Evolutionary conservation across 2,797 vertebrate genomes (phyloP).

Genomic region (Diplodus puntazzo): DNA sequence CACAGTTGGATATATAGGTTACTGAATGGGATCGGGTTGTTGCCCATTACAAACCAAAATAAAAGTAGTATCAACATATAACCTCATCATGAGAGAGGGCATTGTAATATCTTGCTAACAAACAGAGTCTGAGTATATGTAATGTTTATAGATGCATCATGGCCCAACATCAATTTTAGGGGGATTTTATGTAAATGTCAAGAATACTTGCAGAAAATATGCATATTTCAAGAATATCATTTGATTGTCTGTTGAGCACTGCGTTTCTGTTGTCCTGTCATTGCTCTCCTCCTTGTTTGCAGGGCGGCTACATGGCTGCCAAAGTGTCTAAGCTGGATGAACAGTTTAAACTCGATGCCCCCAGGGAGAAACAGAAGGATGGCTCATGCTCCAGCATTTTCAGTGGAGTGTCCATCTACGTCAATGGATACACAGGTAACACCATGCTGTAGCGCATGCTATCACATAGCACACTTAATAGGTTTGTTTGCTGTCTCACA

Average conservation of each 20-base stretch:
- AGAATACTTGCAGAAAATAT: background rate
- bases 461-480: background rate
- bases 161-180: background rate
- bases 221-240: no score
- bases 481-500: background rate
- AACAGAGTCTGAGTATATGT: no score
- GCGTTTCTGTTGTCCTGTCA: background rate
- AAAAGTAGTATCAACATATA: background rate
- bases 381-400: slow-evolving; percentile 91
- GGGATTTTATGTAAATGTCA: background rate
- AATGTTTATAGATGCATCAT: background rate
- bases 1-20: no score
- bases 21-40: no score
- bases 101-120: background rate
- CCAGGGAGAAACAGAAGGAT: slow-evolving; percentile 89
- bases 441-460: no score
- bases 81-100: background rate
- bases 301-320: slow-evolving; percentile 98
- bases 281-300: slow-evolving; percentile 28
- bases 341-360: slow-evolving; percentile 92
- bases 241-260: background rate
- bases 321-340: slow-evolving; percentile 96
- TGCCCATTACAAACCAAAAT: background rate
- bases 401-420: slow-evolving; percentile 94
- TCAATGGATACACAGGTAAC: slow-evolving; percentile 97